phyloP scores from a whole-genome alignment of 2,888 invertebrate species.

The Psylliodes chrysocephalus region DNA sequence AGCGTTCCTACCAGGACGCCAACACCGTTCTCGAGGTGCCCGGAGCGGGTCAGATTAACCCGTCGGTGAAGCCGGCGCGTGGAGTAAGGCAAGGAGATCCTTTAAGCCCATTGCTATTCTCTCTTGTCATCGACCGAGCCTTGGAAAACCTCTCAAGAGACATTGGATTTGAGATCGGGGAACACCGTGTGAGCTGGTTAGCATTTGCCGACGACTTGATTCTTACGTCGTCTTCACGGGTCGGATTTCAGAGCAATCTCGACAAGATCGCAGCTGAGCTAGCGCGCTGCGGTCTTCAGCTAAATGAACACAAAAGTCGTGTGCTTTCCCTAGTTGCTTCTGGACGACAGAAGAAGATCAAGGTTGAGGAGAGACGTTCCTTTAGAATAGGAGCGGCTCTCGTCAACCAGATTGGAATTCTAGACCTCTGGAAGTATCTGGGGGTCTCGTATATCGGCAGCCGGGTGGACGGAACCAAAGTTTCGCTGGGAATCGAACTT shows the following conservation, averaged over 20 bases:
- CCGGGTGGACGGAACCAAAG: no score
- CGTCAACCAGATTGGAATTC: not conserved
- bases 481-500: no score
- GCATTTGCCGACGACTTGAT: not conserved
- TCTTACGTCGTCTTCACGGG: not conserved
- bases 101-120: not conserved
- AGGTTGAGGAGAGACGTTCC: no score
- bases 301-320: no score
- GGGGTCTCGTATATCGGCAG: no score
- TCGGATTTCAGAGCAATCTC: not conserved
- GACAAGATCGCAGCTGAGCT: not conserved
- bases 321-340: not conserved
- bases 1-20: not conserved
- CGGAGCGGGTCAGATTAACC: not conserved
- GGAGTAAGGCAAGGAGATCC: not conserved
- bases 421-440: not conserved
- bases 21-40: not conserved
- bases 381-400: no score
- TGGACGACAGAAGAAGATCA: not conserved
- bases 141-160: not conserved
- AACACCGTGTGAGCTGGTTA: not conserved
- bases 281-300: not conserved
- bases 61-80: not conserved
- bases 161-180: not conserved
- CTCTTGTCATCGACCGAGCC: not conserved